phyloP scores from a whole-genome alignment of 2,113 vertebrate species.

The Xerus inauris region DNA sequence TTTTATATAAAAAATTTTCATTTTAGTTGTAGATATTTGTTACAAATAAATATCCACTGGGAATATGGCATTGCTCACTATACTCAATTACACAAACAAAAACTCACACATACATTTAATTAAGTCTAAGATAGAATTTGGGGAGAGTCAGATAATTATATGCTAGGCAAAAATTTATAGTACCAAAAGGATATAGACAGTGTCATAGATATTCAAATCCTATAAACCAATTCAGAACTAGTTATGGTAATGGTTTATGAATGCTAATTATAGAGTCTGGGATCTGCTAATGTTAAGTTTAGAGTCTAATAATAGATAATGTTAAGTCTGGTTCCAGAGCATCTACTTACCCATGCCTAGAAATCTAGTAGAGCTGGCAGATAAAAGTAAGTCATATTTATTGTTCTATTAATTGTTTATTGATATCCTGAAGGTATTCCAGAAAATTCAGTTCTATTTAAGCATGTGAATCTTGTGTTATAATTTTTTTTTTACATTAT shows the following conservation, averaged over 20 bases:
- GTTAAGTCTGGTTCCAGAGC: slow-evolving; percentile 68
- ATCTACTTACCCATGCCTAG: slow-evolving; percentile 62
- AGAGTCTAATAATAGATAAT: slow-evolving; percentile 73
- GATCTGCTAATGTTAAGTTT: slow-evolving; percentile 68
- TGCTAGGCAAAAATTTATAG: slow-evolving; percentile 73
- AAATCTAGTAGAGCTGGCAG: slow-evolving; percentile 6
- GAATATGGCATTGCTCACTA: not conserved
- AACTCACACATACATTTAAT: slow-evolving; percentile 53
- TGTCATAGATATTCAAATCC: slow-evolving; percentile 67
- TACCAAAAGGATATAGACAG: slow-evolving; percentile 50
- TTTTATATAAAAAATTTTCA: not conserved
- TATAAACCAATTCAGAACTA: slow-evolving; percentile 76
- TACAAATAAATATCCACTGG: not conserved
- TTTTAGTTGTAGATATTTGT: not conserved
- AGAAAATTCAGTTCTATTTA: slow-evolving; percentile 36
- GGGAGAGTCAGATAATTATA: slow-evolving; percentile 59
- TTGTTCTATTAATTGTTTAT: slow-evolving; percentile 29
- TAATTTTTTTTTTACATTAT: not conserved
- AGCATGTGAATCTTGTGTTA: not conserved
- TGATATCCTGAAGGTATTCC: not conserved
- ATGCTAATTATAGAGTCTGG: slow-evolving; percentile 73
- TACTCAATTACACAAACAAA: not conserved
- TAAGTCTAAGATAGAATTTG: slow-evolving; percentile 52
- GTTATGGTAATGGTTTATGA: slow-evolving; percentile 75
- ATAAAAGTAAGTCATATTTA: slow-evolving; percentile 23